Evolutionary conservation across 2,888 invertebrate species (phyloP).

Genomic region (Spodoptera exigua): DNA sequence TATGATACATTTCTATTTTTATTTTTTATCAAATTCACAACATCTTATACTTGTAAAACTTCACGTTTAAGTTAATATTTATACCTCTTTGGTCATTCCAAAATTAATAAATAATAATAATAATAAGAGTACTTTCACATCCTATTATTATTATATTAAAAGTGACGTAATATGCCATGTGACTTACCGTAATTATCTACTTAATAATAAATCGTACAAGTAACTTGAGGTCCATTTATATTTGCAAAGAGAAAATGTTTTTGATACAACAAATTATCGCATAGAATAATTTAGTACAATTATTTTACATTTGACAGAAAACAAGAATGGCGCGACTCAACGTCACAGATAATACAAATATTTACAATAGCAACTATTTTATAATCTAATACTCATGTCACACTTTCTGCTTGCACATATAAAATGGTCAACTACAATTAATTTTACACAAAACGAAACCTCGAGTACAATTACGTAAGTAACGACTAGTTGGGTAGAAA

Average conservation of each 20-base stretch:
- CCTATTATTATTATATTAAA: slow-evolving; percentile 35
- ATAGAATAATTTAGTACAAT: slow-evolving; percentile 1
- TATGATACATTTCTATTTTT: slow-evolving; percentile 70
- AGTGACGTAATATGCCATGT: slow-evolving; percentile 46
- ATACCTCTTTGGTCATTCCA: slow-evolving; percentile 84
- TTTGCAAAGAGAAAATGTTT: slow-evolving; percentile 45
- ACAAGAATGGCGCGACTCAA: slow-evolving; percentile 30
- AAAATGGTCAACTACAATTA: slow-evolving; percentile 53
- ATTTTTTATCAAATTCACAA: slow-evolving; percentile 80
- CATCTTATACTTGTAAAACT: slow-evolving; percentile 69
- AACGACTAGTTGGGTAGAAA: slow-evolving; percentile 78
- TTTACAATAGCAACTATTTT: slow-evolving; percentile 43
- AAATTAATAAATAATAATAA: slow-evolving; percentile 59
- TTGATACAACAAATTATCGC: slow-evolving; percentile 20
- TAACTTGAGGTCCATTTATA: slow-evolving; percentile 45
- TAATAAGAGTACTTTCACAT: slow-evolving; percentile 33
- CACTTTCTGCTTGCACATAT: slow-evolving; percentile 48
- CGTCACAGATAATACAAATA: slow-evolving; percentile 29
- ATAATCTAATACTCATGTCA: slow-evolving; percentile 27
- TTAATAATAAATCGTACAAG: slow-evolving; percentile 39
- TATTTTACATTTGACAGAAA: slow-evolving; percentile 33
- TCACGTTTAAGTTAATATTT: slow-evolving; percentile 62
- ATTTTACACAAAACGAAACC: slow-evolving; percentile 60
- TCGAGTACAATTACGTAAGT: slow-evolving; percentile 66
- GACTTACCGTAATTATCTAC: slow-evolving; percentile 41